A percentile compares a stretch with the other conserved stretches of the same genome.
Evolutionary conservation across 1,140 invertebrate genomes (phyloP).

Genomic region (Adoxophyes honmai): DNA sequence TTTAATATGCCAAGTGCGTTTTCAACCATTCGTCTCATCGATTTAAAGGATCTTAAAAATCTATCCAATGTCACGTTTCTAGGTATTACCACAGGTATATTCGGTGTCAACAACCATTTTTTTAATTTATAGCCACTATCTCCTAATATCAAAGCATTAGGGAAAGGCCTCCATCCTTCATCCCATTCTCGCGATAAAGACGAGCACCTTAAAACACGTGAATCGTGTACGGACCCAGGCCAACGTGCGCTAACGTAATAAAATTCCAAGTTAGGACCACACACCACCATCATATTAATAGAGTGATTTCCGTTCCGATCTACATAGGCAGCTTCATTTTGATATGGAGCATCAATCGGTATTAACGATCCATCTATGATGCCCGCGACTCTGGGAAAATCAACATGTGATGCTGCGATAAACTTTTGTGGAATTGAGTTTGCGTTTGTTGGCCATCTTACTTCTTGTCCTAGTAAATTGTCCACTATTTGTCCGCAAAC

Average conservation of each 20-base stretch:
- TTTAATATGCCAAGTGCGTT: neutral
- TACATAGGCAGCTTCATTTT: neutral
- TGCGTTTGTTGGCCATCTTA: neutral
- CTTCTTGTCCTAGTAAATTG: neutral
- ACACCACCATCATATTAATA: conserved; percentile 12
- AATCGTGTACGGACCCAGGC: conserved; percentile 9
- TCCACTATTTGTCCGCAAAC: neutral
- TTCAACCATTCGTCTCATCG: neutral
- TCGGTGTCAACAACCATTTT: neutral
- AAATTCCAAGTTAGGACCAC: conserved; percentile 7
- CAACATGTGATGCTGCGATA: neutral
- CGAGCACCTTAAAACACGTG: neutral
- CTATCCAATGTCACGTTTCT: neutral
- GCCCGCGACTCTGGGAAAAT: neutral
- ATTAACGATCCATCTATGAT: neutral
- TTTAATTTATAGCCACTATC: conserved; percentile 5
- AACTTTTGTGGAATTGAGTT: neutral
- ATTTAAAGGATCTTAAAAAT: neutral
- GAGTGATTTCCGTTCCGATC: neutral
- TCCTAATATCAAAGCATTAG: conserved; percentile 1
- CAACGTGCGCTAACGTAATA: conserved; percentile 9
- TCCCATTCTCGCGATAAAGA: too few relatives aligned
- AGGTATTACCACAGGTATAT: neutral
- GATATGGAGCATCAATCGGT: neutral
- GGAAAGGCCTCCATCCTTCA: conserved; percentile 2